Conservation (phyloP, 2,888 invertebrate species). For the Pristionchus mayeri region DNA sequence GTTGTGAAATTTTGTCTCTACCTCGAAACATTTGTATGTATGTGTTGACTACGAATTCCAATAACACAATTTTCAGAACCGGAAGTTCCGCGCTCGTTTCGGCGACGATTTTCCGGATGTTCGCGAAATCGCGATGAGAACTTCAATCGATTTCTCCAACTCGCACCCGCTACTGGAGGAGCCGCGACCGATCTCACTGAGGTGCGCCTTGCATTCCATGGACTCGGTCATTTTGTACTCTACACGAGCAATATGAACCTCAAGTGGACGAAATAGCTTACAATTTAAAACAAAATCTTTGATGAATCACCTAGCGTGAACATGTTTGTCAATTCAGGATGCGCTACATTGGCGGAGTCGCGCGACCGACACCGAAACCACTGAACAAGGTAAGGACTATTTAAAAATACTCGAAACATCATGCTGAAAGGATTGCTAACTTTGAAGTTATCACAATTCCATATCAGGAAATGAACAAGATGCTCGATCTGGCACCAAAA, state of each 20-base stretch:
- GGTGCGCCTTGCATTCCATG: too few relatives aligned
- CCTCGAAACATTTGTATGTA: too few relatives aligned
- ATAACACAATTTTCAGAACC: background rate
- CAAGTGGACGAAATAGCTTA: too few relatives aligned
- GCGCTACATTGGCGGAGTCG: slow-evolving; percentile 23
- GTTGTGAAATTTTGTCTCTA: too few relatives aligned
- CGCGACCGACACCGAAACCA: background rate
- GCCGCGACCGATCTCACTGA: slow-evolving; percentile 21
- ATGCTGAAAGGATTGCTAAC: too few relatives aligned
- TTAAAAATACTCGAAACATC: background rate
- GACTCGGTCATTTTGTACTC: too few relatives aligned
- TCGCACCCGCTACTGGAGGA: slow-evolving; percentile 14
- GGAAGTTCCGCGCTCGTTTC: background rate
- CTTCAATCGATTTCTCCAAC: slow-evolving; percentile 1
- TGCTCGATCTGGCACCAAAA: slow-evolving; percentile 46
- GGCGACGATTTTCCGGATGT: slow-evolving; percentile 1
- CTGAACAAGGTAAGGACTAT: background rate
- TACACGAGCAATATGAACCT: too few relatives aligned
- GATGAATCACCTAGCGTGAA: too few relatives aligned
- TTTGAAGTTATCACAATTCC: too few relatives aligned
- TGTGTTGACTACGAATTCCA: too few relatives aligned
- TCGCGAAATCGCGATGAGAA: background rate
- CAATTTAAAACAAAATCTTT: too few relatives aligned
- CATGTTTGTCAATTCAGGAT: too few relatives aligned
- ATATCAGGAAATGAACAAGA: slow-evolving; percentile 47